Conservation (phyloP, 2,797 vertebrate genomes). For the Lacerta bilineata region DNA sequence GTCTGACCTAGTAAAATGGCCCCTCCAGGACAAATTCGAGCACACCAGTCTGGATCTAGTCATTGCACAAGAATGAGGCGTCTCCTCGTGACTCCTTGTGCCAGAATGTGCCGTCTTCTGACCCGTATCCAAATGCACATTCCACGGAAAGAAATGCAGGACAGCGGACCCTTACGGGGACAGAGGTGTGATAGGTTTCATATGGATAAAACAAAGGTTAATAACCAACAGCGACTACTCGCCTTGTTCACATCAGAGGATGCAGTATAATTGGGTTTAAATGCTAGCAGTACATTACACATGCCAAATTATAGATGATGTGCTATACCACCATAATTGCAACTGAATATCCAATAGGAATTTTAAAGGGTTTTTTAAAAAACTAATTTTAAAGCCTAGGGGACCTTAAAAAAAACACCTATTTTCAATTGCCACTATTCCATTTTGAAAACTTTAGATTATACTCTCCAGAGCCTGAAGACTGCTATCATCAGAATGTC, state of each 20-base stretch:
- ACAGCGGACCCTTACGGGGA: neutral
- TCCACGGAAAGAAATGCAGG: neutral
- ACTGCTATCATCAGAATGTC: no score
- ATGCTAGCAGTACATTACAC: neutral
- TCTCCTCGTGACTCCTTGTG: neutral
- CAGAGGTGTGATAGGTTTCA: neutral
- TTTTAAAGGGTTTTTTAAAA: neutral
- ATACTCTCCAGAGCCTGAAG: no score
- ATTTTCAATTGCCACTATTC: rapidly evolving
- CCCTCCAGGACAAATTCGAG: neutral
- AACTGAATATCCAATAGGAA: neutral
- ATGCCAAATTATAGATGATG: neutral
- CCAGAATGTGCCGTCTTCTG: neutral
- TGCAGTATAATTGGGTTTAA: neutral
- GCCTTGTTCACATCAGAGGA: no score
- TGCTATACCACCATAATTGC: rapidly evolving
- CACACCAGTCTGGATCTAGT: neutral
- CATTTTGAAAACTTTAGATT: neutral
- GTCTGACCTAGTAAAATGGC: neutral
- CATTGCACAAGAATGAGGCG: neutral
- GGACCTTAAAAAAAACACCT: rapidly evolving
- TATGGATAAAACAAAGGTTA: neutral
- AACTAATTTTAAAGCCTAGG: neutral
- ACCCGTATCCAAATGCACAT: neutral
- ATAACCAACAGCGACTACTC: neutral